phyloP scores from a whole-genome alignment of 2,113 vertebrate genomes.

The Microtus oregoni region DNA sequence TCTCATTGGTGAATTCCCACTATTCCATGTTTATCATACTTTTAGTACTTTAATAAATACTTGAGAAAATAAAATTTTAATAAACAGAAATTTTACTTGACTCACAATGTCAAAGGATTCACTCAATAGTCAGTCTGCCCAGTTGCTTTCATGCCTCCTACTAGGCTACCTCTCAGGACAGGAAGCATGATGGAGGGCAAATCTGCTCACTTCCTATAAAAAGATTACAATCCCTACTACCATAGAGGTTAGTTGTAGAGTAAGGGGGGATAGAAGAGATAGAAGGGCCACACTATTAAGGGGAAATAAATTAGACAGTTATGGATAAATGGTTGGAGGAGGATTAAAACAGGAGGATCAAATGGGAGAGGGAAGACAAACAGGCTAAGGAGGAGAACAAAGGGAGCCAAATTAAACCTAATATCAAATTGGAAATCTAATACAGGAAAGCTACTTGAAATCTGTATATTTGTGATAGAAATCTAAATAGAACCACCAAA shows the following conservation, averaged over 20 bases:
- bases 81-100: no score
- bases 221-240: no score
- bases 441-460: background rate
- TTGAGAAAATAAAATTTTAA: background rate
- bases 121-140: rapidly evolving
- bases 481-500: background rate
- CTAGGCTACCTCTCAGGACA: rapidly evolving
- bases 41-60: background rate
- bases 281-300: background rate
- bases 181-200: background rate
- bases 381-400: background rate
- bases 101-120: background rate
- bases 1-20: background rate
- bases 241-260: background rate
- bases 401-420: background rate
- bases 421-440: background rate
- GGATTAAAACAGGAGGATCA: background rate
- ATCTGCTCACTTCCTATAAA: background rate
- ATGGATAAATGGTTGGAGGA: background rate
- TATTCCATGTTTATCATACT: background rate
- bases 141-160: background rate
- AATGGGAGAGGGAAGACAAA: background rate
- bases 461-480: background rate
- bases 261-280: background rate
- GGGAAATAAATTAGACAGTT: background rate